Base-by-base conservation (phyloP, 2,888 invertebrate species). In the Plebejus anna region DNA sequence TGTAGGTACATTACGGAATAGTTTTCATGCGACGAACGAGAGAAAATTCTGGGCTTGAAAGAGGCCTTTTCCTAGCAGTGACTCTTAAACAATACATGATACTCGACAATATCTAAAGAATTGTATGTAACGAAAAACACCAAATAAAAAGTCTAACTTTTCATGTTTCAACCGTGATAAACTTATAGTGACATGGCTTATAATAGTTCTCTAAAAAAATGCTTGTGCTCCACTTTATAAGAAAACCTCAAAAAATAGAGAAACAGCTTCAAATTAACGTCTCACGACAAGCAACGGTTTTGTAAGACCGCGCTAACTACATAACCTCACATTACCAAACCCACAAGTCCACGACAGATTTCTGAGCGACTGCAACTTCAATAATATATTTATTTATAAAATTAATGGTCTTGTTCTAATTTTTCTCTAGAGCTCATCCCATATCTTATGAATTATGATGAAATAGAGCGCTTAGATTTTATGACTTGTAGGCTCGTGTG, bases 271-370 rank as follows among this genome's bases (percentile, higher is more conserved):
- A 77, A 77, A 78, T 75, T 66, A 72, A 75, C 47, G 28, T 32
- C 71, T 78, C 78, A 76, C 77, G 78, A 78, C 76, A 22, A 32
- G 36, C 75, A 76, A 75, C 77, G 75, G 72, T 76, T 75, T n/a
- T 16, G 72, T 72, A 51, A 72, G 32, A 13, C 55, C 28, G n/a
- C 55, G 51, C 32, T 73, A 73, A 73, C 51, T 73, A 51, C 72
- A 73, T 76, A 61, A 47, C 42, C 16, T 47, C 42, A 73, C 61
- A 47, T 70, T 71, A 57, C 75, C 55, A 59, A 55, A 66, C 32
- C 32, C 66, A 13, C 75, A 75, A 75, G 32, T 32, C 32, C 66
- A 32, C 75, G 75, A 75, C 75, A 36, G 75, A 70, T 77, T 75
- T 32, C 42, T 4, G n/a, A 51, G 59, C 47, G 59, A 22, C 2